Conservation (phyloP, 2,797 vertebrate genomes). For the Melanitta fusca region DNA sequence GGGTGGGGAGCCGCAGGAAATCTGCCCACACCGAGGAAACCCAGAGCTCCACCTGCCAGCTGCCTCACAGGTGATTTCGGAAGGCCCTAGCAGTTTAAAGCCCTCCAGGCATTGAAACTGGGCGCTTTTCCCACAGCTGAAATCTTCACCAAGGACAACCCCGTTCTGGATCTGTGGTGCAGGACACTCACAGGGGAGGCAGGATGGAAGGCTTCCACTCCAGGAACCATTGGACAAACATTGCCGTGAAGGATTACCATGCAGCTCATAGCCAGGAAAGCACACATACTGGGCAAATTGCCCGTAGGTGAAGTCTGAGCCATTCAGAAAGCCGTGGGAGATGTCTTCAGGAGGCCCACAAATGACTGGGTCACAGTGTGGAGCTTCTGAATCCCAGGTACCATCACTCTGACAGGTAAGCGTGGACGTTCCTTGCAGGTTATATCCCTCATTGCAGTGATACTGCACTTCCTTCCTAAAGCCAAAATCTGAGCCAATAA, state of each 20-base stretch:
- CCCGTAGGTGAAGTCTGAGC: slow-evolving; percentile 88
- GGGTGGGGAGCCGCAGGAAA: slow-evolving; percentile 86
- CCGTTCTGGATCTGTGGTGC: slow-evolving; percentile 85
- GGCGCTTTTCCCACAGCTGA: slow-evolving; percentile 84
- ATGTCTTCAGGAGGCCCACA: slow-evolving; percentile 94
- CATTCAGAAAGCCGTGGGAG: slow-evolving; percentile 90
- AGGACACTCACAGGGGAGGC: slow-evolving; percentile 86
- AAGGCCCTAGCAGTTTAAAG: slow-evolving; percentile 87
- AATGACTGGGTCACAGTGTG: slow-evolving; percentile 83
- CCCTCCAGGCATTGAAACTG: slow-evolving; percentile 88
- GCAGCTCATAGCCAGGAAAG: slow-evolving; percentile 88
- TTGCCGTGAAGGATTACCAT: slow-evolving; percentile 84
- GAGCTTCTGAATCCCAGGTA: slow-evolving; percentile 87
- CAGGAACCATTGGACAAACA: slow-evolving; percentile 90
- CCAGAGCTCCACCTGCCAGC: slow-evolving; percentile 90
- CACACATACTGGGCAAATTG: slow-evolving; percentile 89
- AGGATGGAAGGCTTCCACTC: slow-evolving; percentile 88
- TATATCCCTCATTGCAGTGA: slow-evolving; percentile 87
- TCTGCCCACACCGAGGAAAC: slow-evolving; percentile 87
- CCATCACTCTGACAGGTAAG: slow-evolving; percentile 86
- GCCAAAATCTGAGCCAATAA: slow-evolving; percentile 84
- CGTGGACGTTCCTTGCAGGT: slow-evolving; percentile 78
- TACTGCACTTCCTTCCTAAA: slow-evolving; percentile 85
- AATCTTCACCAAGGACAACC: slow-evolving; percentile 78
- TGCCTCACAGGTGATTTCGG: slow-evolving; percentile 86